Base-by-base conservation (phyloP, 2,113 vertebrate species). In the Pluvialis apricaria region DNA sequence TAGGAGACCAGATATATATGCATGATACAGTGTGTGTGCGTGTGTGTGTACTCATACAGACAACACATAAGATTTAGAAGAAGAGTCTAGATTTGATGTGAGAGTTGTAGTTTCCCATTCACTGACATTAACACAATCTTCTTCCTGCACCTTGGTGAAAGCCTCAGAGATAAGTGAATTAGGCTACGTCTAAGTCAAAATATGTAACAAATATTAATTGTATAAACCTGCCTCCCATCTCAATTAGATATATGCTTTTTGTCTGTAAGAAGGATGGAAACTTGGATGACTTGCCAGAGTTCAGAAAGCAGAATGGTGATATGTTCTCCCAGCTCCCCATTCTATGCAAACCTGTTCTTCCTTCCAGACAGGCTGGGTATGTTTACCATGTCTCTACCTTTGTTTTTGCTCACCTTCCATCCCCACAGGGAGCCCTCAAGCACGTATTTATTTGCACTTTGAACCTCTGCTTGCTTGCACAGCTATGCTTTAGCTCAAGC, bases 391-490 rank as follows among this genome's bases (percentile, higher is more conserved):
- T 85, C 90, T 95, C 85, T 95, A 28, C 91, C 84, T 96, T 85
- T 96, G 94, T 76, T 97, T 96, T 80, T 47, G 36, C 58, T 95
- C 93, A 93, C 93, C 94, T 91, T 94, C 90, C 84, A 80, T 85
- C 82, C 96, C 96, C 92, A 91, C 62, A 79, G 96, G 94, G 94
- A 97, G 84, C 94, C 96, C 96, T 97, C 11, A 2, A 96, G 94
- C 94, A 91, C n/a, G 11, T 94, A 91, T 93, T 96, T 95, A 80
- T 90, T 96, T 96, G 96, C 92, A 95, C 96, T 96, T 96, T 91
- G 96, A 95, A 95, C 94, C 93, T 92, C 93, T 82, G 78, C 87
- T 94, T 90, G 71, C 94, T 94, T 92, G 92, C 75, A 91, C 0
- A 5, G 78, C 70, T 78, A 47, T 82, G 82, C 87, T 93, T 85